Evolutionary conservation across 2,888 invertebrate species (phyloP), one percentile per base, ranked within the genome.

Genomic region (Junonia oenone): DNA sequence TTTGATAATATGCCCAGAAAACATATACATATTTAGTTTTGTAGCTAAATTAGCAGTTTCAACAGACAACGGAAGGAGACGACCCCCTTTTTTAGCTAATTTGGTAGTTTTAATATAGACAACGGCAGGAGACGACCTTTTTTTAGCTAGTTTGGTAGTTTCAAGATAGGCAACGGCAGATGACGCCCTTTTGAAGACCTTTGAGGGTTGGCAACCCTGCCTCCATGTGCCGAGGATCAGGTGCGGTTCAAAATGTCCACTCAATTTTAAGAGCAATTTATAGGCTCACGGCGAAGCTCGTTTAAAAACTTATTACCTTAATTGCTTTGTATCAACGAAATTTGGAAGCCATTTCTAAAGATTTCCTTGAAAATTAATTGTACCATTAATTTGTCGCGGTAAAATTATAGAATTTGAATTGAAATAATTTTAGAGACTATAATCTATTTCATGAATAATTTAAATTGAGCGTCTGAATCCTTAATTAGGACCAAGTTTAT

Each of bases 221-320:
- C 11, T n/a, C 11, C 31, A 11, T 11, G 3, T 26, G 43, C 26
- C 8, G 8, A 8, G 37, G 19, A 27, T 37, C 52, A 52, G 52
- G 46, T 52, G 52, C 52, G 3, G 45, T 17, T 27, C 51, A 19
- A 37, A 52, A 46, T n/a, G 29, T 31, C 46, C 46, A 46, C 37
- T 52, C 37, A 38, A 46, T 38, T 13, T 46, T 46, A 38, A 37
- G 37, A 29, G 45, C 46, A 52, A 52, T 46, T 52, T 46, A 37
- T 38, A 38, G 13, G n/a, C 29, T 45, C 43, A 19, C 8, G 13
- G 11, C 13, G 19, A 13, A 46, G 27, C 43, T 13, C 22, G 43
- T 38, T 38, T 14, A 29, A 29, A 45, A 38, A 52, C 19, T 37
- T 46, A 52, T 52, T 38, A 13, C 3, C 19, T 5, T 38, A 37